Evolutionary conservation across 2,888 invertebrate genomes (phyloP).

Genomic region (Thereva nobilitata): DNA sequence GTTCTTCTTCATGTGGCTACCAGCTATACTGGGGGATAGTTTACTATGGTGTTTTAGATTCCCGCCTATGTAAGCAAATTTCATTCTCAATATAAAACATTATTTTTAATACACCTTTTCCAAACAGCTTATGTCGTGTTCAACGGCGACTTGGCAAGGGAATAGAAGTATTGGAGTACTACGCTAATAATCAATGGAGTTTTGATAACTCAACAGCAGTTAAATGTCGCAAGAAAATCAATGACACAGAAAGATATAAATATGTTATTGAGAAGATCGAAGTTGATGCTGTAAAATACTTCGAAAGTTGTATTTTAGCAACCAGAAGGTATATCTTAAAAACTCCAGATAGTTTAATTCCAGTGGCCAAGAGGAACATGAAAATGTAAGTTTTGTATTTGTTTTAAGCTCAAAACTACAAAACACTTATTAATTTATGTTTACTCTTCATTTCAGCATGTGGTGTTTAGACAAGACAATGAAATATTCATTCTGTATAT

Average conservation of each 20-base stretch:
- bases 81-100: not conserved
- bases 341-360: conserved; percentile 78
- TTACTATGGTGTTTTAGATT: conserved; percentile 79
- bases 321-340: conserved; percentile 81
- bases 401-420: not conserved
- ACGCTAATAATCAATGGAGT: conserved; percentile 91
- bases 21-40: conserved; percentile 83
- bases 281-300: conserved; percentile 79
- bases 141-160: conserved; percentile 84
- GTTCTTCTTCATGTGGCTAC: conserved; percentile 86
- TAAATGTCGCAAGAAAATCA: conserved; percentile 64
- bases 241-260: conserved; percentile 66
- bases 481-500: no score
- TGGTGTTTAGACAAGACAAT: conserved; percentile 63
- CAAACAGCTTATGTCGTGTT: conserved; percentile 74
- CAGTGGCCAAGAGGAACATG: conserved; percentile 79
- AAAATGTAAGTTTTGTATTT: conserved; percentile 75
- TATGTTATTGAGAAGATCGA: conserved; percentile 70
- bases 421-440: not conserved
- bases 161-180: conserved; percentile 88
- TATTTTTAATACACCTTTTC: not conserved
- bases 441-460: conserved; percentile 57
- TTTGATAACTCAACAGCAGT: conserved; percentile 74
- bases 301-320: conserved; percentile 79
- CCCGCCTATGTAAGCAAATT: conserved; percentile 77